These are phyloP conservation scores for Metopia argyrocephala DNA, from an alignment of 2,888 invertebrate species.

Conservation along the genomic window DNA sequence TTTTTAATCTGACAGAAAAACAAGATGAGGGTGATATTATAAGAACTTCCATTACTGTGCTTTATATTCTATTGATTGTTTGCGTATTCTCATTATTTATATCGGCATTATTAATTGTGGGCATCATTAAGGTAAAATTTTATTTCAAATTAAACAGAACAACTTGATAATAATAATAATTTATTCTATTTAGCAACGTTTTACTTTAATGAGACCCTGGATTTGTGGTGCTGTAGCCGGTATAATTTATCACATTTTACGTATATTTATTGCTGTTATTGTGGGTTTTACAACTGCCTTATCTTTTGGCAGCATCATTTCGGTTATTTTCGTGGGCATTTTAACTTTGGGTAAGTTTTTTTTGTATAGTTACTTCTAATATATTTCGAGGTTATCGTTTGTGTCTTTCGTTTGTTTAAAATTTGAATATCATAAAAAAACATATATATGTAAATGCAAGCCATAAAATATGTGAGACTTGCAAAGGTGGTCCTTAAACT, in stretches of 20 bases:
- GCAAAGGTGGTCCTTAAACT: too few relatives aligned
- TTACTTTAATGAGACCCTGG: conserved; percentile 37
- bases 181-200: conserved; percentile 12
- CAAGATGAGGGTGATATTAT: neutral
- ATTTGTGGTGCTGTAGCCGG: conserved; percentile 29
- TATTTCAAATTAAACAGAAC: too few relatives aligned
- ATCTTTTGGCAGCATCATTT: neutral
- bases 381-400: too few relatives aligned
- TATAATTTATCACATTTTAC: conserved; percentile 16
- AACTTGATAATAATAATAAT: neutral
- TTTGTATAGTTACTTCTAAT: too few relatives aligned
- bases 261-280: neutral
- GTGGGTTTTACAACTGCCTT: neutral
- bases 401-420: too few relatives aligned
- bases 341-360: conserved; percentile 40
- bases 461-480: too few relatives aligned
- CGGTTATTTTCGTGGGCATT: neutral
- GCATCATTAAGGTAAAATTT: conserved; percentile 34
- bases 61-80: conserved; percentile 25
- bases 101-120: conserved; percentile 23
- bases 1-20: conserved; percentile 21
- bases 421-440: too few relatives aligned
- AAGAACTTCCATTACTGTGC: conserved; percentile 9
- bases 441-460: too few relatives aligned
- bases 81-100: conserved; percentile 17